Evolutionary conservation across 2,888 invertebrate species (phyloP).

Genomic region (Caenorhabditis becei): DNA sequence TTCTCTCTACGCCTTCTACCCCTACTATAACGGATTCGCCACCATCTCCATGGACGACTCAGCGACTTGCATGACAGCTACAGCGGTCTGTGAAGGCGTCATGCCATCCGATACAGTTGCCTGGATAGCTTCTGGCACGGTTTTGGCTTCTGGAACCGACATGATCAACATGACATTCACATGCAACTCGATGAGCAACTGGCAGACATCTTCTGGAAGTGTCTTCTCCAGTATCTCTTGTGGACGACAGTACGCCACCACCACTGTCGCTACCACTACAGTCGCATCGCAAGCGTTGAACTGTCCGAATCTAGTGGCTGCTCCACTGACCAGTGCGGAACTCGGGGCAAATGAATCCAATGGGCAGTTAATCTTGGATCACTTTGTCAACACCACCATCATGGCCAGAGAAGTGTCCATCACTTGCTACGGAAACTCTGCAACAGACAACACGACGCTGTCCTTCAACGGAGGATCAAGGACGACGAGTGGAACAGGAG

Average conservation of each 20-base stretch:
- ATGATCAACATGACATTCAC: conserved; percentile 54
- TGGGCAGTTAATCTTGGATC: conserved; percentile 57
- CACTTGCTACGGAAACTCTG: conserved; percentile 51
- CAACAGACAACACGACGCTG: conserved; percentile 50
- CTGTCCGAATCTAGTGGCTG: conserved; percentile 53
- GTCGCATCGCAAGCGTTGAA: conserved; percentile 35
- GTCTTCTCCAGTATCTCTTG: conserved; percentile 45
- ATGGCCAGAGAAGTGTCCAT: conserved; percentile 43
- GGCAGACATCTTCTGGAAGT: conserved; percentile 46
- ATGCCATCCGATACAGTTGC: conserved; percentile 25
- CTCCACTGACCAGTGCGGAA: conserved; percentile 36
- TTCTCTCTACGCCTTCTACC: conserved; percentile 46
- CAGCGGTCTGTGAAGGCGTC: conserved; percentile 47
- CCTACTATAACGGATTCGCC: conserved; percentile 54
- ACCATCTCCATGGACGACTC: conserved; percentile 43
- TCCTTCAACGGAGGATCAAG: conserved; percentile 46
- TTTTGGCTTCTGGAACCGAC: conserved; percentile 26
- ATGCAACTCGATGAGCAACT: conserved; percentile 45
- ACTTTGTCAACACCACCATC: conserved; percentile 40
- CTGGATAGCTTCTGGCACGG: conserved; percentile 50
- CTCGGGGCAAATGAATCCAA: conserved; percentile 37
- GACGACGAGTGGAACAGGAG: conserved; percentile 40
- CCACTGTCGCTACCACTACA: conserved; percentile 54
- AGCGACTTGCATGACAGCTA: conserved; percentile 41
- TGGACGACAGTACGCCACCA: conserved; percentile 51